Base-by-base conservation (phyloP, 2,888 invertebrate genomes). In the Pycnomerus fuliginosus region DNA sequence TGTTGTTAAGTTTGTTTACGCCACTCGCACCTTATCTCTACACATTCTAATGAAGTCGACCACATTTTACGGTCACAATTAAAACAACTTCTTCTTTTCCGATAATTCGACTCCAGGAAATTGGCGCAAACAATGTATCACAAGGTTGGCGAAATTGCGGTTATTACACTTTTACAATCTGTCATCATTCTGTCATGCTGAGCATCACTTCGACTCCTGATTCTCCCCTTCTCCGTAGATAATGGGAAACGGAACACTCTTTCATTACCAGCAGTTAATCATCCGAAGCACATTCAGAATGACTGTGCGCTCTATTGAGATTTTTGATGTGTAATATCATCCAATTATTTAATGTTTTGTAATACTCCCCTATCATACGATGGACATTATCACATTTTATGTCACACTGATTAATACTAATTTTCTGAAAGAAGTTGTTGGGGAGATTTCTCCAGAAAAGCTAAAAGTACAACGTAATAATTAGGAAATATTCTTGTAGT, bases 261-360 rank as follows among this genome's bases (percentile, higher is more conserved):
- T 57, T 53, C 55, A 57, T 57, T 57, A 55, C 49, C 37, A 43
- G 40, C 55, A 32, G 51, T 53, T 55, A 58, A 58, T 58, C 55
- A 56, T 58, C 50, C 35, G 51, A 52, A 56, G 51, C 53, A 56
- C 51, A 56, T 58, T 56, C 56, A 44, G 43, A 55, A 48, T 58
- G 56, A 58, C 58, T 32, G 25, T 47, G 56, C 55, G 52, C 34
- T 55, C 48, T 55, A 57, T 57, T 54, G 45, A 54, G 41, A 57
- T 53, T 50, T 56, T 48, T 55, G 58, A 58, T 56, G 54, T 52
- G 55, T 55, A 58, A 58, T 58, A 58, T 54, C 56, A 56, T 54
- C 56, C 58, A 58, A 56, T 58, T 58, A 56, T 52, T 52, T 49
- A 45, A 52, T 42, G 51, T 49, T n/a, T n/a, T n/a, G n/a, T n/a